phyloP scores from a whole-genome alignment of 2,888 invertebrate species.

The Acleris sparsana region DNA sequence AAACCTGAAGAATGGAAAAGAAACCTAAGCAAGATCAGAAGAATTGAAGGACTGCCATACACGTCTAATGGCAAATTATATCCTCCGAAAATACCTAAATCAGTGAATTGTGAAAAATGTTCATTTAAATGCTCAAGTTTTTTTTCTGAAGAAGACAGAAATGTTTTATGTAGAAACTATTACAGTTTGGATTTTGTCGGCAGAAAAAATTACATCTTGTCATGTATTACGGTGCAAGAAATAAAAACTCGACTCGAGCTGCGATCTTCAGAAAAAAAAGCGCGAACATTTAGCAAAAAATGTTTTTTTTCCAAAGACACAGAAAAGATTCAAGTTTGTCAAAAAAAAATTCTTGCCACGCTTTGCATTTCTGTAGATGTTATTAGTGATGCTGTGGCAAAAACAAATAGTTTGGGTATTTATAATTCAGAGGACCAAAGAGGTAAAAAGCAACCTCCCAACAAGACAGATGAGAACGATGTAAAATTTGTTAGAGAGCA shows the following conservation, averaged over 20 bases:
- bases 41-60: slow-evolving; percentile 2
- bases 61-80: slow-evolving; percentile 7
- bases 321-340: slow-evolving; percentile 34
- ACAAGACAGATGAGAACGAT: slow-evolving; percentile 36
- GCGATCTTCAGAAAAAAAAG: slow-evolving; percentile 13
- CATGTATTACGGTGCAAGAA: slow-evolving; percentile 11
- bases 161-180: neutral
- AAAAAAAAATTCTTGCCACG: slow-evolving; percentile 39
- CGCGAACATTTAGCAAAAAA: slow-evolving; percentile 28
- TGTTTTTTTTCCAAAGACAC: slow-evolving; percentile 30
- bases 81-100: slow-evolving; percentile 13
- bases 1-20: neutral
- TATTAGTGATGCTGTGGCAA: slow-evolving; percentile 35
- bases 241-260: slow-evolving; percentile 14
- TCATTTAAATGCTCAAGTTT: slow-evolving; percentile 22
- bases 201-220: slow-evolving; percentile 9
- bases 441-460: slow-evolving; percentile 40
- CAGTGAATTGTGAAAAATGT: slow-evolving; percentile 25
- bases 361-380: slow-evolving; percentile 36
- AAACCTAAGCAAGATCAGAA: neutral
- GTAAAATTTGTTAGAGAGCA: slow-evolving; percentile 37
- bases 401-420: slow-evolving; percentile 32
- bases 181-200: neutral
- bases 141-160: slow-evolving; percentile 14
- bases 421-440: slow-evolving; percentile 35